These are phyloP conservation scores for Furcifer pardalis DNA, from an alignment of 2,797 vertebrate species.

Conservation along the genomic window DNA sequence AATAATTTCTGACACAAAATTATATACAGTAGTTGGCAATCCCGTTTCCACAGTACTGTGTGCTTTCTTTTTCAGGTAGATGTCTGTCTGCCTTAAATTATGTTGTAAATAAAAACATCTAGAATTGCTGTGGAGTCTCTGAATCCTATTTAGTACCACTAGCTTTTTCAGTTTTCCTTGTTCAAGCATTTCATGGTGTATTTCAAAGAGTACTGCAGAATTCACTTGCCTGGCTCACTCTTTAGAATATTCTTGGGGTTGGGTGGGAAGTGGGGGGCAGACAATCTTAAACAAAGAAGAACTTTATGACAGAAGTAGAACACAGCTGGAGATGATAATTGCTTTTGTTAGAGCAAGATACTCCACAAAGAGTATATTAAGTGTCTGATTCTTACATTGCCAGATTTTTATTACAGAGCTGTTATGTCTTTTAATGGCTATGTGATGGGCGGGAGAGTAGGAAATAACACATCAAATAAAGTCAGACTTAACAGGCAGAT, in stretches of 20 bases:
- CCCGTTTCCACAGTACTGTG: neutral
- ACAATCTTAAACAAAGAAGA: slow-evolving; percentile 23
- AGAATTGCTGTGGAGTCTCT: neutral
- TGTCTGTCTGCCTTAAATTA: neutral
- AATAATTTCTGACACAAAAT: too few relatives aligned
- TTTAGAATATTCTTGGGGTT: slow-evolving; percentile 2
- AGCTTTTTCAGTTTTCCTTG: neutral
- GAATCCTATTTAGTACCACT: neutral
- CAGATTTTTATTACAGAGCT: slow-evolving; percentile 20
- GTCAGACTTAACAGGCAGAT: neutral
- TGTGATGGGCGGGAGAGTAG: neutral
- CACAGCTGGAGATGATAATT: slow-evolving; percentile 22
- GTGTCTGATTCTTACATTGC: slow-evolving; percentile 15
- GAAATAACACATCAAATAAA: neutral
- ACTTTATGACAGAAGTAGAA: neutral
- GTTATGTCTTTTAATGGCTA: slow-evolving; percentile 29
- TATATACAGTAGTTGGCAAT: too few relatives aligned
- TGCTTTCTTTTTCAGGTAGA: neutral
- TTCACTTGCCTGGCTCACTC: neutral
- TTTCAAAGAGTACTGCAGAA: slow-evolving; percentile 2
- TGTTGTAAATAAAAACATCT: neutral
- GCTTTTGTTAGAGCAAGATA: slow-evolving; percentile 17
- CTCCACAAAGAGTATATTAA: slow-evolving; percentile 20
- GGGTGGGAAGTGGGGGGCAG: too few relatives aligned
- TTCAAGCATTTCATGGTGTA: neutral